Percentiles rank a stretch among this genome's conserved stretches.
Conservation (phyloP, 2,888 invertebrate species). For the Aphrophora alni region DNA sequence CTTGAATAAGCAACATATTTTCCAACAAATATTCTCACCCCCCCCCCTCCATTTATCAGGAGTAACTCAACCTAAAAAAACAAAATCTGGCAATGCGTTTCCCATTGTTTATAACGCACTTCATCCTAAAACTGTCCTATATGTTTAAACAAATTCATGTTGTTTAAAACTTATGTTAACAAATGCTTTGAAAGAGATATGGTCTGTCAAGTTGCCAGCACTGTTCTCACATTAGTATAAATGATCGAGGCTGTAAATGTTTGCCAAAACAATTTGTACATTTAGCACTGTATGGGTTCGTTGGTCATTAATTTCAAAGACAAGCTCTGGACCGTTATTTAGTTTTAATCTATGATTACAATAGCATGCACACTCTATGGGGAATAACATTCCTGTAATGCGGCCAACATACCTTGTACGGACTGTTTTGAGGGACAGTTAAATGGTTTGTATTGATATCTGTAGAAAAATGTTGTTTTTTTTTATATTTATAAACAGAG, state of each 20-base stretch:
- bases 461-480: too few relatives aligned
- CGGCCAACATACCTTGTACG: not conserved
- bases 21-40: too few relatives aligned
- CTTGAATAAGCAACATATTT: too few relatives aligned
- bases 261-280: constrained; percentile 5
- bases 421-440: too few relatives aligned
- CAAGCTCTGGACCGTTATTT: not conserved
- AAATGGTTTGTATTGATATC: too few relatives aligned
- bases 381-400: not conserved
- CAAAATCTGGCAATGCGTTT: not conserved
- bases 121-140: not conserved
- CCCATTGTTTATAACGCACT: not conserved
- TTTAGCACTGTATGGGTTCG: not conserved
- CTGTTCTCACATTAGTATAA: not conserved
- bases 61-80: too few relatives aligned
- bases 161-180: not conserved
- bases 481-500: too few relatives aligned
- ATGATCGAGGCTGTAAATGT: not conserved
- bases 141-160: not conserved
- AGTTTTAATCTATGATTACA: not conserved
- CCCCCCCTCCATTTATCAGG: too few relatives aligned
- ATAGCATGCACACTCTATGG: not conserved
- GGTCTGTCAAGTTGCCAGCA: not conserved
- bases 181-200: not conserved
- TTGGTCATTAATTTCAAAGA: not conserved